A percentile compares a stretch with the other conserved stretches of the same genome.
These are phyloP conservation scores for Cirrhinus molitorella DNA, from an alignment of 2,797 vertebrate genomes.

Conservation along the genomic window DNA sequence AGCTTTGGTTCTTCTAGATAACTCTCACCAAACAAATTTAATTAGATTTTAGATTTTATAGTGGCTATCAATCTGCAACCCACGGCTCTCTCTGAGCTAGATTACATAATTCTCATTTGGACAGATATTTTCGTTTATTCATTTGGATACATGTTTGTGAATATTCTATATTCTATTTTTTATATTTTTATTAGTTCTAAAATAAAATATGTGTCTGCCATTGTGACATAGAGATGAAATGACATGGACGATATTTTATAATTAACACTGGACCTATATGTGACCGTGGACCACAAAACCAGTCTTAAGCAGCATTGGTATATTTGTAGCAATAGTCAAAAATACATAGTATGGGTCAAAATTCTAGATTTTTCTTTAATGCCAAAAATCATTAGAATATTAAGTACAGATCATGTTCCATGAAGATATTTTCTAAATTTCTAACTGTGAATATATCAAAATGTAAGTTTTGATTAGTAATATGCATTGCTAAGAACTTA, in stretches of 20 bases:
- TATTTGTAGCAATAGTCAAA: too few relatives aligned
- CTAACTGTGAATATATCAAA: too few relatives aligned
- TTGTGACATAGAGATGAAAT: too few relatives aligned
- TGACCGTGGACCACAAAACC: too few relatives aligned
- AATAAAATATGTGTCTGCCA: not conserved
- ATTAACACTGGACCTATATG: not conserved
- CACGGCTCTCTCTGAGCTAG: not conserved
- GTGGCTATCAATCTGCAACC: not conserved
- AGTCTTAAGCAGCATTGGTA: too few relatives aligned
- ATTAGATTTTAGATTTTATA: conserved; percentile 64
- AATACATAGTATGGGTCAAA: too few relatives aligned
- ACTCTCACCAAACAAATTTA: conserved; percentile 68
- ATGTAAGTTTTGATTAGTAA: too few relatives aligned
- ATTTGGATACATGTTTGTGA: not conserved
- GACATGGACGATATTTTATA: not conserved
- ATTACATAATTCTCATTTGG: not conserved
- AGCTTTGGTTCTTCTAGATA: conserved; percentile 48
- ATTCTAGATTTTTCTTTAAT: too few relatives aligned
- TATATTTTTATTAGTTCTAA: not conserved
- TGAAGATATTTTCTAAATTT: too few relatives aligned
- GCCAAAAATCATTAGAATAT: too few relatives aligned
- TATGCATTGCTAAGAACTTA: too few relatives aligned
- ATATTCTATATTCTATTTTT: not conserved
- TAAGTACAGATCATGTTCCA: too few relatives aligned
- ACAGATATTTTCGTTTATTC: not conserved